A percentile compares a stretch with the other conserved stretches of the same genome.
phyloP scores from a whole-genome alignment of 1,140 invertebrate genomes.

The Phthorimaea operculella region DNA sequence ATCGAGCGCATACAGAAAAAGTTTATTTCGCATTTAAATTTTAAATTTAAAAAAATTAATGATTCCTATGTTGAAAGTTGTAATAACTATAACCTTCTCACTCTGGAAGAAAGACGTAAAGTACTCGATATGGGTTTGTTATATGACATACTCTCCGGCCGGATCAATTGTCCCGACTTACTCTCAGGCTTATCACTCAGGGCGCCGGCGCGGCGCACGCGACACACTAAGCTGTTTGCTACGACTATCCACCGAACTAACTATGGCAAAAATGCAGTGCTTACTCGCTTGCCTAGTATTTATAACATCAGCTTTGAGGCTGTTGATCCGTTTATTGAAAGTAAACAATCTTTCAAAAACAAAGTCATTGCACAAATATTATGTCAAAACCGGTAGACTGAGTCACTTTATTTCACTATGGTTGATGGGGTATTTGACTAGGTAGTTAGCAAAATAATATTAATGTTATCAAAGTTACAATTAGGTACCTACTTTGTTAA shows the following conservation, averaged over 20 bases:
- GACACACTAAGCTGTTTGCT: not conserved
- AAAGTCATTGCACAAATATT: not conserved
- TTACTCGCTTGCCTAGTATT: not conserved
- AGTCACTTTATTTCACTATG: too few relatives aligned
- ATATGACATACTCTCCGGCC: not conserved
- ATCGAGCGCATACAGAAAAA: conserved; percentile 2
- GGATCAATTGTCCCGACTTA: not conserved
- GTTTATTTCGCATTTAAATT: not conserved
- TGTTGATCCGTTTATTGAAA: not conserved
- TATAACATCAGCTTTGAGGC: not conserved
- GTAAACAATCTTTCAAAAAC: not conserved
- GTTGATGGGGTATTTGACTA: too few relatives aligned
- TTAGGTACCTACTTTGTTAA: too few relatives aligned
- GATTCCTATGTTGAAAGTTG: not conserved
- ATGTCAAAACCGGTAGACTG: too few relatives aligned
- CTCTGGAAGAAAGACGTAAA: not conserved
- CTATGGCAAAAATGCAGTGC: not conserved
- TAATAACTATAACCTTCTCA: not conserved
- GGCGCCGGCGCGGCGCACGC: not conserved
- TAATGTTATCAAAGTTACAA: too few relatives aligned
- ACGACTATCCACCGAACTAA: not conserved
- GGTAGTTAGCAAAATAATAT: too few relatives aligned
- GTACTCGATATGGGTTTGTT: not conserved
- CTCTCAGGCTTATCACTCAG: not conserved
- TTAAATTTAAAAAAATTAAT: not conserved